Evolutionary conservation across 2,888 invertebrate genomes (phyloP).

Genomic region (Galeopsomyia nigrocyanea): DNA sequence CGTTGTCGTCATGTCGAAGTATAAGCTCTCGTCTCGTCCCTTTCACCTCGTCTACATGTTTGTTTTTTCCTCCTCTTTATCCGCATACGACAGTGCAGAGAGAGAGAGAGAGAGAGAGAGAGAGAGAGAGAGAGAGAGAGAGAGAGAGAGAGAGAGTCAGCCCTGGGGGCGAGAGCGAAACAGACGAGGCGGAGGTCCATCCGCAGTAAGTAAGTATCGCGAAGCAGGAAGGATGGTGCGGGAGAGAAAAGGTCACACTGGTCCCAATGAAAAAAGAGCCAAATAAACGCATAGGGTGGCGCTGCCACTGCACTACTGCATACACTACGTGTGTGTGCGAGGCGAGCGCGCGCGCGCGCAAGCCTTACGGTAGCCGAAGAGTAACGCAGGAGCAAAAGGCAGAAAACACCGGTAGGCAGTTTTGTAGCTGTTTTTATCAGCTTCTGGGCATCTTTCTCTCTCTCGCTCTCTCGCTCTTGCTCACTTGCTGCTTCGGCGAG

Average conservation of each 20-base stretch:
- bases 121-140: constrained; percentile 45
- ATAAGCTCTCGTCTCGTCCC: no score
- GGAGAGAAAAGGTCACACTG: constrained; percentile 10
- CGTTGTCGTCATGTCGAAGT: no score
- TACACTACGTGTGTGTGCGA: constrained; percentile 34
- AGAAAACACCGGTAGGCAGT: constrained; percentile 66
- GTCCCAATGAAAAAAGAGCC: no score
- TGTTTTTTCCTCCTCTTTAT: no score
- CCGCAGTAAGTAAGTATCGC: no score
- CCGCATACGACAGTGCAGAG: constrained; percentile 5
- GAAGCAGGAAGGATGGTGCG: no score
- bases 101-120: constrained; percentile 21
- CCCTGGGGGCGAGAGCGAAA: neutral
- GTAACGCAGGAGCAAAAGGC: constrained; percentile 61
- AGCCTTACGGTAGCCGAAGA: constrained; percentile 33
- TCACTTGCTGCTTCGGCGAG: constrained; percentile 31
- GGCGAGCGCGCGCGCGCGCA: constrained; percentile 37
- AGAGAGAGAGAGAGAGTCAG: constrained; percentile 37
- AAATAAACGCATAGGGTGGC: constrained; percentile 34
- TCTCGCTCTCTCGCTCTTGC: constrained; percentile 50
- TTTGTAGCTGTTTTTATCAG: constrained; percentile 69
- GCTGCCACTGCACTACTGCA: constrained; percentile 19
- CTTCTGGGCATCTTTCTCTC: constrained; percentile 65
- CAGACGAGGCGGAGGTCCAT: no score
- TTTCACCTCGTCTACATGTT: no score